Base-by-base conservation (phyloP, 2,797 vertebrate species). In the Esox masquinongy region DNA sequence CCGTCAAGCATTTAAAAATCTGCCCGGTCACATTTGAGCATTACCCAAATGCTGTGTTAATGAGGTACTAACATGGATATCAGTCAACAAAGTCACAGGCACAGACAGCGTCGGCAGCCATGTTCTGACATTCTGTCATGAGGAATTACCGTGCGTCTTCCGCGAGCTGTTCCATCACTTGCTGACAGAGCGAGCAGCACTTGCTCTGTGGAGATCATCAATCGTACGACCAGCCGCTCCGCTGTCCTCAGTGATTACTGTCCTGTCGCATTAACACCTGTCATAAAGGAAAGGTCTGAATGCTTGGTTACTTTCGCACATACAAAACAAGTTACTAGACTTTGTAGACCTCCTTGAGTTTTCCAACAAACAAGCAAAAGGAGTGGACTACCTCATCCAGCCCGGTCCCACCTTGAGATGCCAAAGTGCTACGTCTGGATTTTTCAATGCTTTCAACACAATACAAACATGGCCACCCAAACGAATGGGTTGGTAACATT, bases 21-120 rank as follows among this genome's bases (percentile, higher is more conserved):
- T 80, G 79, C 75, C 76, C 76, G 81, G 90, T 89, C 80, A 83
- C 77, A 87, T 88, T 76, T 82, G 75, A 83, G 53, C 53, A 53
- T 53, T 53, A 53, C 51, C 7, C 51, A 59, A 59, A 43, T 43
- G 39, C 39, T 43, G 4, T 22, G 56, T 59, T 61, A n/a, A 26
- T n/a, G 19, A 9, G 22, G 9, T 26, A 26, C 12, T 63, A 63
- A 63, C 24, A 63, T 4, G 2, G 12, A 26, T 63, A 26, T 24
- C 22, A 63, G 22, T 29, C 22, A 63, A 63, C 24, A 26, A 63
- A 63, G 59, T 24, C 59, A 14, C 5, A 19, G 50, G 50, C 50
- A 5, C 24, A 53, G 50, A 53, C 19, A 53, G 19, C 50, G 15
- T 53, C 50, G 4, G 19, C 51, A 53, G 19, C 51, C 9, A 63